Percentiles rank a stretch among this genome's conserved stretches.
These are phyloP conservation scores for Yponomeuta evonymella DNA, from an alignment of 2,888 invertebrate genomes.

Conservation along the genomic window DNA sequence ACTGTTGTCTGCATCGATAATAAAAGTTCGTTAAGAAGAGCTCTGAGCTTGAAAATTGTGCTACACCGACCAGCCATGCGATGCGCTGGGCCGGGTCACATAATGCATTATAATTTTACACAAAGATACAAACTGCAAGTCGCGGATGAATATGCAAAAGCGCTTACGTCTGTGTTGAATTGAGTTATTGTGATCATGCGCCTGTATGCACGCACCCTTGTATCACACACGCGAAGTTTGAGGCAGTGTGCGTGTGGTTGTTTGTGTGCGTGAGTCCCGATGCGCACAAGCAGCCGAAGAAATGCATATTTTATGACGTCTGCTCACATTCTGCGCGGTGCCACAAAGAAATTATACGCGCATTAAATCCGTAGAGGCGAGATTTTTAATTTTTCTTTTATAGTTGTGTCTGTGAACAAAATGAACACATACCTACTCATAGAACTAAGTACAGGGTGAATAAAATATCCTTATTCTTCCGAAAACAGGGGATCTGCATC, in stretches of 20 bases:
- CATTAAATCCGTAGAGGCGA: conserved; percentile 73
- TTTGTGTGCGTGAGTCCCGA: conserved; percentile 21
- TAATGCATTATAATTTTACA: conserved; percentile 76
- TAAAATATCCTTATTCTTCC: neutral
- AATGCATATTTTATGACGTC: conserved; percentile 77
- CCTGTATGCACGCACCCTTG: conserved; percentile 41
- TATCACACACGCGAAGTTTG: conserved; percentile 23
- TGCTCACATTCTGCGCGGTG: conserved; percentile 74
- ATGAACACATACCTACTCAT: neutral
- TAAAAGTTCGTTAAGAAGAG: too few relatives aligned
- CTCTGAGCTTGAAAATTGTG: neutral
- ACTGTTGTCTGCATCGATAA: too few relatives aligned
- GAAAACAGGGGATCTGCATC: neutral
- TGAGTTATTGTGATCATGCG: conserved; percentile 65
- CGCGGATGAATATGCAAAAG: conserved; percentile 72
- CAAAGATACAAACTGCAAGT: conserved; percentile 70
- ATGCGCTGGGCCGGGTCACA: conserved; percentile 43
- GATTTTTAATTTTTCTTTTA: conserved; percentile 42
- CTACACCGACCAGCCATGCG: neutral
- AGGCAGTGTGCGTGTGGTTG: conserved; percentile 20
- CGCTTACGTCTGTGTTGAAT: conserved; percentile 57
- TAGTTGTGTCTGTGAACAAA: neutral
- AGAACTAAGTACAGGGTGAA: neutral
- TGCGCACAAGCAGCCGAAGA: conserved; percentile 60
- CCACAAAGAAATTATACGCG: conserved; percentile 77